A percentile compares a stretch with the other conserved stretches of the same genome.
Evolutionary conservation across 2,113 vertebrate genomes (phyloP).

Genomic region (Oxyruncus cristatus): DNA sequence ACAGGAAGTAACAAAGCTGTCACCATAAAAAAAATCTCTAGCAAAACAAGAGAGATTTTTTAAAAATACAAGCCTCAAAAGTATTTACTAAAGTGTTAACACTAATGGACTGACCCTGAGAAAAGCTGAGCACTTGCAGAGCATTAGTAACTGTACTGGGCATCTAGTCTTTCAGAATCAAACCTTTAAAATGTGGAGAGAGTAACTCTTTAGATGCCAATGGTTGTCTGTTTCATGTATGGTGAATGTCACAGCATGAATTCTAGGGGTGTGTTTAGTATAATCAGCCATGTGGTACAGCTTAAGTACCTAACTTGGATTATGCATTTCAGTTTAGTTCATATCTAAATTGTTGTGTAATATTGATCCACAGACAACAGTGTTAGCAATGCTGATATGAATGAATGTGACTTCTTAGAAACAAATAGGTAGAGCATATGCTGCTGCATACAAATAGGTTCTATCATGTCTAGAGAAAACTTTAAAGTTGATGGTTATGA

Average conservation of each 20-base stretch:
- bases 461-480: neutral
- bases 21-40: neutral
- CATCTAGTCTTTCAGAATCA: slow-evolving; percentile 15
- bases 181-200: neutral
- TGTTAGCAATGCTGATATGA: neutral
- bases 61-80: slow-evolving; percentile 55
- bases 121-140: slow-evolving; percentile 26
- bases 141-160: neutral
- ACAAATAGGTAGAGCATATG: neutral
- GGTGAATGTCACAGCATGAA: neutral
- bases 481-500: neutral
- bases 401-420: neutral
- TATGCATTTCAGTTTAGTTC: neutral
- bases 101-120: slow-evolving; percentile 51
- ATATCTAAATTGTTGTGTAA: neutral
- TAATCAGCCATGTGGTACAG: neutral
- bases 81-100: slow-evolving; percentile 63
- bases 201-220: neutral
- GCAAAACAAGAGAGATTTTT: slow-evolving; percentile 21
- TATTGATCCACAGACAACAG: neutral
- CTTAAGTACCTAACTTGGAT: neutral
- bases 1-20: slow-evolving; percentile 60
- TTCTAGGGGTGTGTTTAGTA: neutral
- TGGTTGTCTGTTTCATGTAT: neutral
- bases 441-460: neutral